Evolutionary conservation across 2,888 invertebrate species (phyloP).

Genomic region (Hydrotaea diabolus): DNA sequence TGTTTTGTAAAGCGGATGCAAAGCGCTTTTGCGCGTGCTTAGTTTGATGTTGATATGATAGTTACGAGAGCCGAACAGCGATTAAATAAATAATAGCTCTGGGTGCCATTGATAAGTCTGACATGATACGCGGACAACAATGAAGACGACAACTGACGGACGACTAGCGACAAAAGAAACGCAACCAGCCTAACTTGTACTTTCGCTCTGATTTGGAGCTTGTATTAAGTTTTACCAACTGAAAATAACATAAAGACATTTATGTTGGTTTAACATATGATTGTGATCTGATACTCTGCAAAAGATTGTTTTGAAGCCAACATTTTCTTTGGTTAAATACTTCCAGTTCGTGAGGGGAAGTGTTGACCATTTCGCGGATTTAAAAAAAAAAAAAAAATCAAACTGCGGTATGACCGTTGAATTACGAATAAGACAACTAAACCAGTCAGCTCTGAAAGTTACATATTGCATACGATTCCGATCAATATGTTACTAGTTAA

Average conservation of each 20-base stretch:
- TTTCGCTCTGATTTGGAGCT: slow-evolving; percentile 59
- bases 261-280: slow-evolving; percentile 18
- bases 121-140: slow-evolving; percentile 14
- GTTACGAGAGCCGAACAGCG: slow-evolving; percentile 59
- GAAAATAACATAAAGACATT: slow-evolving; percentile 16
- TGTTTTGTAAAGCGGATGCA: slow-evolving; percentile 16
- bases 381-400: too few species aligned
- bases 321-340: slow-evolving; percentile 11
- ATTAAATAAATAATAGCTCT: slow-evolving; percentile 61
- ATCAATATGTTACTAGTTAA: too few species aligned
- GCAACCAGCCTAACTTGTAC: slow-evolving; percentile 45
- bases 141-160: slow-evolving; percentile 22
- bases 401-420: too few species aligned
- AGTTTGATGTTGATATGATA: slow-evolving; percentile 40
- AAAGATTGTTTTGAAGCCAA: slow-evolving; percentile 16
- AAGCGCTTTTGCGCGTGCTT: slow-evolving; percentile 35
- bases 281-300: slow-evolving; percentile 28
- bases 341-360: neutral
- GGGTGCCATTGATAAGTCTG: slow-evolving; percentile 52
- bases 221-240: slow-evolving; percentile 37
- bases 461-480: too few species aligned
- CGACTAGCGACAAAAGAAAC: slow-evolving; percentile 60
- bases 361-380: too few species aligned
- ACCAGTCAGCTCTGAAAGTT: too few species aligned
- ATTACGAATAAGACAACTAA: too few species aligned